phyloP scores from a whole-genome alignment of 2,797 vertebrate genomes.

The Gambusia yucatana region DNA sequence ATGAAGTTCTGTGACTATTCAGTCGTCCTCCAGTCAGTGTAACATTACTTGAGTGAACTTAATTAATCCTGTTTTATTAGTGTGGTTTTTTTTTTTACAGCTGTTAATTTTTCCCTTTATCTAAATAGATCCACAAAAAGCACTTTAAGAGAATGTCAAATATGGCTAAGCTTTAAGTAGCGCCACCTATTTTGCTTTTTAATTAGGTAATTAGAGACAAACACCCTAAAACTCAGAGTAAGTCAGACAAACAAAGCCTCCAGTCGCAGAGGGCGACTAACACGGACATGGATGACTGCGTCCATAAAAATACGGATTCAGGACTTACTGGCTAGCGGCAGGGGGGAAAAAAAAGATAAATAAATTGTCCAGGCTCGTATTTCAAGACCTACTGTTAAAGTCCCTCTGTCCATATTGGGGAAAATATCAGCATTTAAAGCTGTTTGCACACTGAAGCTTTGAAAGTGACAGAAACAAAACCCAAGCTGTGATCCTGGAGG shows the following conservation, averaged over 20 bases:
- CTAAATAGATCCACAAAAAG: slow-evolving; percentile 4
- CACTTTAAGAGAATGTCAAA: slow-evolving; percentile 27
- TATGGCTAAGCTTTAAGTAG: slow-evolving; percentile 10
- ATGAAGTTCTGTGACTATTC: not conserved
- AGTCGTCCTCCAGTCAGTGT: not conserved
- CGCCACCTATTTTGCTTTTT: slow-evolving; percentile 12
- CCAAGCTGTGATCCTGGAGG: slow-evolving; percentile 19
- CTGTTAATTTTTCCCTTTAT: not conserved
- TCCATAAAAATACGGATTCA: slow-evolving; percentile 4
- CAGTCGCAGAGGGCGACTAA: not conserved
- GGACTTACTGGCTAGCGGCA: slow-evolving; percentile 1
- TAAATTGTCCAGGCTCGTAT: not conserved
- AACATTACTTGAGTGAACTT: not conserved
- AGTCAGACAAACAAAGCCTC: slow-evolving; percentile 16
- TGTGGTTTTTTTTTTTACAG: not conserved
- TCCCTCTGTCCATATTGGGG: slow-evolving; percentile 18
- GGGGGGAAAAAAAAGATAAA: not conserved
- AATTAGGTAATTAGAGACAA: not conserved
- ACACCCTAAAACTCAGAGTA: slow-evolving; percentile 5
- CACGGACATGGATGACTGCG: not conserved
- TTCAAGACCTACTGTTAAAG: not conserved
- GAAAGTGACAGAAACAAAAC: slow-evolving; percentile 19
- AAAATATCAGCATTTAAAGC: slow-evolving; percentile 29
- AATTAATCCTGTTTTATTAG: not conserved
- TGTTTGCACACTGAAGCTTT: not conserved